Evolutionary conservation across 2,797 vertebrate genomes (phyloP).

Genomic region (Phalloptychus januarius): DNA sequence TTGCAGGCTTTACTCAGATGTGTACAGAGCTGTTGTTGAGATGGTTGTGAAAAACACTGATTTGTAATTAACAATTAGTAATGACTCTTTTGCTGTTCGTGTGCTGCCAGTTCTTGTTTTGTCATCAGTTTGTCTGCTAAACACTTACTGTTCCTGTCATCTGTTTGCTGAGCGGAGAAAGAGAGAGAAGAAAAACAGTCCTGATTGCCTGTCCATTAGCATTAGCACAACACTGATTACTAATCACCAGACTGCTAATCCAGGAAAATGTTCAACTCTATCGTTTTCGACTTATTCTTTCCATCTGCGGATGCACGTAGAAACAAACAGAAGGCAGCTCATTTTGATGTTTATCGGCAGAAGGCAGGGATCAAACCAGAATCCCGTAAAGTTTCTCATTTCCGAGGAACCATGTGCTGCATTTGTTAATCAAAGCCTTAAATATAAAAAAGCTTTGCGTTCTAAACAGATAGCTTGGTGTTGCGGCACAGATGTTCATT

Average conservation of each 20-base stretch:
- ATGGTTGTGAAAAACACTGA: constrained; percentile 43
- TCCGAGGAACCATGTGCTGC: constrained; percentile 27
- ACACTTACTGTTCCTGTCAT: constrained; percentile 60
- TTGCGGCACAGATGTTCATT: constrained; percentile 22
- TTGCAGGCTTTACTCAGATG: constrained; percentile 16
- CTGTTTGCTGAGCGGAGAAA: constrained; percentile 48
- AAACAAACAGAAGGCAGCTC: constrained; percentile 20
- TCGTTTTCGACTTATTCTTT: constrained; percentile 50
- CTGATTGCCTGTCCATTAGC: constrained; percentile 61
- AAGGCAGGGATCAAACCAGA: constrained; percentile 43
- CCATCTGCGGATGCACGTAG: constrained; percentile 38
- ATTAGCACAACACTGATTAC: constrained; percentile 67
- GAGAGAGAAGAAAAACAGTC: constrained; percentile 38
- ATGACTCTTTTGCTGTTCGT: constrained; percentile 50
- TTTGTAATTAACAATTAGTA: constrained; percentile 56
- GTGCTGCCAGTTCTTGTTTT: constrained; percentile 54
- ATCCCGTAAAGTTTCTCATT: constrained; percentile 48
- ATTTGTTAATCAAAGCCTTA: constrained; percentile 16
- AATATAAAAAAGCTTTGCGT: constrained; percentile 3
- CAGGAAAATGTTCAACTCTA: constrained; percentile 16
- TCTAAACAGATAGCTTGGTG: background rate
- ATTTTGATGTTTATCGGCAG: constrained; percentile 1
- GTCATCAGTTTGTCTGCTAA: constrained; percentile 56
- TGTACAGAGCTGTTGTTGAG: constrained; percentile 35
- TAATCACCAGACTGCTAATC: constrained; percentile 61